phyloP scores from a whole-genome alignment of 2,888 invertebrate species.

The Ophion slaviceki region DNA sequence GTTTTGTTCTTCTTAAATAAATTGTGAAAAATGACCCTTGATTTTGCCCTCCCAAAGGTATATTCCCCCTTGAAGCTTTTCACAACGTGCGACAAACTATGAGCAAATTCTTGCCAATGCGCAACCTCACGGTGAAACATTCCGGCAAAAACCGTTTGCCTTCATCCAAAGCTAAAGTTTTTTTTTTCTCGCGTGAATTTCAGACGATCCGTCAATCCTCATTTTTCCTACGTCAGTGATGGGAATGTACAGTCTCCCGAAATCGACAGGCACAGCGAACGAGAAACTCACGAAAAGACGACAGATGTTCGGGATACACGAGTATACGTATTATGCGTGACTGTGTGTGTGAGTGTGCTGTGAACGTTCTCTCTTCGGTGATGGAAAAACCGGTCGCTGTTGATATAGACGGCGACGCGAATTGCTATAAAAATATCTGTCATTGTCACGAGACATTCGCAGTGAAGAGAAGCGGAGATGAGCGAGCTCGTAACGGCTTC shows the following conservation, averaged over 20 bases:
- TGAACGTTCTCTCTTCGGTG: constrained; percentile 66
- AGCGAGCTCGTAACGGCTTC: constrained; percentile 50
- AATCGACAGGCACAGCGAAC: constrained; percentile 42
- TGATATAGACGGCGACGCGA: constrained; percentile 83
- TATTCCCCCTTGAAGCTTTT: background rate
- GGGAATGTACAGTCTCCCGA: constrained; percentile 45
- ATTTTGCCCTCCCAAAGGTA: too few relatives aligned
- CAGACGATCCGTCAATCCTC: constrained; percentile 32
- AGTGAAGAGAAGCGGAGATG: constrained; percentile 40
- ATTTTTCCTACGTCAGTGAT: constrained; percentile 24
- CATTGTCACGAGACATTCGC: constrained; percentile 74
- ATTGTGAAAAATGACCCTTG: too few relatives aligned
- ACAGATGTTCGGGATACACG: constrained; percentile 80
- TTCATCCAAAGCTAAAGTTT: background rate
- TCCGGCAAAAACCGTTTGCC: background rate
- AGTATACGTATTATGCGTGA: constrained; percentile 30
- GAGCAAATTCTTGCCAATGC: background rate
- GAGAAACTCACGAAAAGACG: constrained; percentile 72
- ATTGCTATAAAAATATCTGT: constrained; percentile 83
- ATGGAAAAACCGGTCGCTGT: constrained; percentile 83
- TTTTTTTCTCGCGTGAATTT: constrained; percentile 23
- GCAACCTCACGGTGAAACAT: background rate
- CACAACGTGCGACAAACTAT: background rate
- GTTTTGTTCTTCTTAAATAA: too few relatives aligned
- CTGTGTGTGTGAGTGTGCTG: constrained; percentile 9